phyloP scores from a whole-genome alignment of 2,888 invertebrate species.

The Corbicula japonica region DNA sequence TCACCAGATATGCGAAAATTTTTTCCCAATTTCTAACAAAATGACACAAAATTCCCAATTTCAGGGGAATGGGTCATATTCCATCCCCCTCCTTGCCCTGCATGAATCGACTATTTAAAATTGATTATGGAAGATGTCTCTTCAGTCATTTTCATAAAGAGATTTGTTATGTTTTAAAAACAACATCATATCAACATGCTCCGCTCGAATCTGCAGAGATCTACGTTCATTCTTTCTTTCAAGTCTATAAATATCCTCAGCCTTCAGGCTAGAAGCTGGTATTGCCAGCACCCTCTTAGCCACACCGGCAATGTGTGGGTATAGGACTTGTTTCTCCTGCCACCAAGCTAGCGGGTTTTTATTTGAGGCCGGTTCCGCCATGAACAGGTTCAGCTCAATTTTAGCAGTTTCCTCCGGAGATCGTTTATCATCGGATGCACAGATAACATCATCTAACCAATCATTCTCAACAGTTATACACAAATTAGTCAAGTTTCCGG shows the following conservation, averaged over 20 bases:
- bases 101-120: too few relatives aligned
- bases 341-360: constrained; percentile 56
- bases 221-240: constrained; percentile 23
- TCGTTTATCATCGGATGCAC: constrained; percentile 45
- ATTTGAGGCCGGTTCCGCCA: constrained; percentile 59
- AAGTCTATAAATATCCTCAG: constrained; percentile 45
- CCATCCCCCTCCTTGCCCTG: too few relatives aligned
- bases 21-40: too few relatives aligned
- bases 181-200: constrained; percentile 62
- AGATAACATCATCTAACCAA: constrained; percentile 66
- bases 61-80: too few relatives aligned
- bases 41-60: too few relatives aligned
- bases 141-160: constrained; percentile 24
- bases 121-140: too few relatives aligned
- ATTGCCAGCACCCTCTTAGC: constrained; percentile 52
- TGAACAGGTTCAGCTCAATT: constrained; percentile 60
- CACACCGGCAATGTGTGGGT: constrained; percentile 52
- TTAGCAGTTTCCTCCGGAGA: constrained; percentile 61
- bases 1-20: too few relatives aligned
- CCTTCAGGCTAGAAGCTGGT: constrained; percentile 54
- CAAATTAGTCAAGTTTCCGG: constrained; percentile 9
- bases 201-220: constrained; percentile 42
- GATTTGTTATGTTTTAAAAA: constrained; percentile 59
- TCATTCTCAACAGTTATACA: constrained; percentile 58
- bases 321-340: constrained; percentile 53